These are phyloP conservation scores for Psettodes erumei DNA, from an alignment of 2,113 vertebrate genomes.

Conservation along the genomic window DNA sequence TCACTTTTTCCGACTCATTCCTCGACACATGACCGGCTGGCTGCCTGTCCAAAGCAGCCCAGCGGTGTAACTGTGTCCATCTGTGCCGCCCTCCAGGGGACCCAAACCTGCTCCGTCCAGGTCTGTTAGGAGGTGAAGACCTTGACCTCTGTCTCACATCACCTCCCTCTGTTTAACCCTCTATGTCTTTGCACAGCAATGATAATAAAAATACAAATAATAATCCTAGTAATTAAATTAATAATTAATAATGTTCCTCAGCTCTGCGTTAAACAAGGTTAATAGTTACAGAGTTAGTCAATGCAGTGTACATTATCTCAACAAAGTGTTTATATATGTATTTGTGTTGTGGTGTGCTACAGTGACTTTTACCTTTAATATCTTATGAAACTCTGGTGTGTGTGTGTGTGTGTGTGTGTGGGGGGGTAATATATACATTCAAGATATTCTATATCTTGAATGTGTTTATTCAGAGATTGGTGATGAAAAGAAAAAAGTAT, in stretches of 20 bases:
- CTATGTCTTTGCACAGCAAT: neutral
- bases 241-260: neutral
- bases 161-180: neutral
- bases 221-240: too few relatives aligned
- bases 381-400: neutral
- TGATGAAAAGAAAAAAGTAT: slow-evolving; percentile 16
- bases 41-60: slow-evolving; percentile 46
- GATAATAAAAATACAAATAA: too few relatives aligned
- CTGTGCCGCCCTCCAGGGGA: slow-evolving; percentile 15
- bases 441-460: too few relatives aligned
- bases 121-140: neutral
- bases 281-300: too few relatives aligned
- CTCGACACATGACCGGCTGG: slow-evolving; percentile 58
- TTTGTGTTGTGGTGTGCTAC: too few relatives aligned
- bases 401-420: too few relatives aligned
- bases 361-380: neutral
- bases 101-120: neutral
- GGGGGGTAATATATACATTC: too few relatives aligned
- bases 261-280: neutral
- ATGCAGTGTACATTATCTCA: too few relatives aligned
- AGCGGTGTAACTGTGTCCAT: slow-evolving; percentile 29
- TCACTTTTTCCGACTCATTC: slow-evolving; percentile 70
- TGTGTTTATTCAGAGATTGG: neutral
- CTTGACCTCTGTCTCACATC: neutral
- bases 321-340: too few relatives aligned